Conservation (phyloP, 2,888 invertebrate species). For the Tridacna crocea region DNA sequence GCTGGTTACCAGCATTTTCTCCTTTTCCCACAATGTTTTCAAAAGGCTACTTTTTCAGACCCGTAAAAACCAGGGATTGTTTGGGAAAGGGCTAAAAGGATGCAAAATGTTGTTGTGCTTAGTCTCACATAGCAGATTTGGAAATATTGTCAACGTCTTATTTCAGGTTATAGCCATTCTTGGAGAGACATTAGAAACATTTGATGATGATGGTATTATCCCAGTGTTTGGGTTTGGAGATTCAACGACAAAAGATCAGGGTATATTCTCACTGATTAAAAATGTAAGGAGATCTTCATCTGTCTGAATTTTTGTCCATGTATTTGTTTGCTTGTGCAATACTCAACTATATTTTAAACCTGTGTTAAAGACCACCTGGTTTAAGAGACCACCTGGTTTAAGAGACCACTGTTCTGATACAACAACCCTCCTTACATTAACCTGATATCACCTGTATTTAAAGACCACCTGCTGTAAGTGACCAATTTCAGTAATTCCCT, state of each 20-base stretch:
- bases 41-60: neutral
- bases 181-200: neutral
- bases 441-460: no score
- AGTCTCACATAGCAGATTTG: neutral
- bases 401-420: no score
- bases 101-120: neutral
- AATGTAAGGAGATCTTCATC: constrained; percentile 39
- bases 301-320: no score
- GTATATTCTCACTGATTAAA: constrained; percentile 83
- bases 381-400: neutral
- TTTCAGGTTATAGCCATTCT: neutral
- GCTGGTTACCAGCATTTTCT: neutral
- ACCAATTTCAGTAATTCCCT: no score
- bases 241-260: constrained; percentile 83
- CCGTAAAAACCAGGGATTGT: neutral
- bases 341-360: neutral
- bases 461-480: no score
- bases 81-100: neutral
- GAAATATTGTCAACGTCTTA: neutral
- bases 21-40: neutral
- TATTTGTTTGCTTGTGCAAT: no score
- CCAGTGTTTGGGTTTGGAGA: constrained; percentile 67
- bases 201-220: neutral
- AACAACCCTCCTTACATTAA: no score
- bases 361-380: neutral